A percentile compares a stretch with the other conserved stretches of the same genome.
Conservation (phyloP, 2,888 invertebrate species). For the Sphaerolaimus hirsutus region DNA sequence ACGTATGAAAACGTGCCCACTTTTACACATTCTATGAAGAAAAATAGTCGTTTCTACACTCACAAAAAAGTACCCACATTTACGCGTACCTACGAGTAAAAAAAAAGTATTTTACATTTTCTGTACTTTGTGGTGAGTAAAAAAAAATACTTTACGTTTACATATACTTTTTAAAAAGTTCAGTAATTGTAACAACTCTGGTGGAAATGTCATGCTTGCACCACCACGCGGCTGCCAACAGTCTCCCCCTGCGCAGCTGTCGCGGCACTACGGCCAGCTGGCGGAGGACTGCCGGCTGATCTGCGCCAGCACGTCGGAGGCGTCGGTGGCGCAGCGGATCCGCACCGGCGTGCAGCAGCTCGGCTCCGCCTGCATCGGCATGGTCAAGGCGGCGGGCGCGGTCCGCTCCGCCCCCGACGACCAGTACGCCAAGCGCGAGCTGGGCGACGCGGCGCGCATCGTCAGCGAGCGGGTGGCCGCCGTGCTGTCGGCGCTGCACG, state of each 20-base stretch:
- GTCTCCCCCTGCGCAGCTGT: conserved; percentile 31
- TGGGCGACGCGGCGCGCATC: conserved; percentile 50
- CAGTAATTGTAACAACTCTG: no score
- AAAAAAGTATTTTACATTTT: no score
- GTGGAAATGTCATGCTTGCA: no score
- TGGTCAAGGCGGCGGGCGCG: conserved; percentile 26
- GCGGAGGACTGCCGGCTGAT: conserved; percentile 72
- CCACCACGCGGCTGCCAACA: no score
- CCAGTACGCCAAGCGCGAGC: conserved; percentile 45
- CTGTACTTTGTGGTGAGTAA: no score
- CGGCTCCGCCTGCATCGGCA: conserved; percentile 54
- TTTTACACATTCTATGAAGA: no score
- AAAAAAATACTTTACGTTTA: no score
- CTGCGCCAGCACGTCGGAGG: conserved; percentile 62
- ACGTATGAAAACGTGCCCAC: no score
- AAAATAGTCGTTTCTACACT: no score
- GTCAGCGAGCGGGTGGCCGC: conserved; percentile 32
- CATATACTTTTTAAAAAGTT: no score
- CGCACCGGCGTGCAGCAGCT: conserved; percentile 47
- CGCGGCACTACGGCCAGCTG: conserved; percentile 57
- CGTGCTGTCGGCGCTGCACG: conserved; percentile 39
- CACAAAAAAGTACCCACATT: no score
- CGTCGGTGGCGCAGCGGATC: conserved; percentile 54
- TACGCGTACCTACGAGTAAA: no score
- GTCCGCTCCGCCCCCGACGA: conserved; percentile 37